phyloP scores from a whole-genome alignment of 2,113 vertebrate genomes.

The Grus americana region DNA sequence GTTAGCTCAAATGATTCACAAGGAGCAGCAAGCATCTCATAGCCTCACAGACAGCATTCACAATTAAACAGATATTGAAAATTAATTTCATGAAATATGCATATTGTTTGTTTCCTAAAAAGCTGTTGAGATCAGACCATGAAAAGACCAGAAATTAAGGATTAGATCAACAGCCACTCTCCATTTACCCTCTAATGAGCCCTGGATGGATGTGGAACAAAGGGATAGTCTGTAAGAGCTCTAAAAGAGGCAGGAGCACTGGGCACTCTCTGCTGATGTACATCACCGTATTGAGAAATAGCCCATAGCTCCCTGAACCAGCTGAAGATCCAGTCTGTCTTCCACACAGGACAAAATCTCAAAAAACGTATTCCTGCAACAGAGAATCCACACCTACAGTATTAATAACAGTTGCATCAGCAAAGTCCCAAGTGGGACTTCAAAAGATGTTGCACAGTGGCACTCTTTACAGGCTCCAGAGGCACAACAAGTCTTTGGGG shows the following conservation, averaged over 20 bases:
- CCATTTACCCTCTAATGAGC: neutral
- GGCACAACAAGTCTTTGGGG: neutral
- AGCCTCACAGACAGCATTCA: neutral
- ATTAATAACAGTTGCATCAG: neutral
- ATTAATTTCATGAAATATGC: constrained; percentile 70
- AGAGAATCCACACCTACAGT: neutral
- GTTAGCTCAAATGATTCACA: neutral
- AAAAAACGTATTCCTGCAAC: neutral
- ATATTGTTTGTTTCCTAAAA: constrained; percentile 58
- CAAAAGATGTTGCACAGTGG: neutral
- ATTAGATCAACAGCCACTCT: constrained; percentile 23
- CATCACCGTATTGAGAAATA: neutral
- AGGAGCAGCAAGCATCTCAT: constrained; percentile 4
- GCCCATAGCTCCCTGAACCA: neutral
- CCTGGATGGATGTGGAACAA: neutral
- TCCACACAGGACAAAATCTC: neutral
- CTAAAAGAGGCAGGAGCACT: neutral
- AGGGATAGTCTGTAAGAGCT: neutral
- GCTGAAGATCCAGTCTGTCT: neutral
- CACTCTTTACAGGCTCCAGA: neutral
- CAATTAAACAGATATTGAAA: constrained; percentile 69
- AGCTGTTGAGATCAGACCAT: constrained; percentile 57
- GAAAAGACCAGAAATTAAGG: constrained; percentile 44
- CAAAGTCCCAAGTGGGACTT: neutral
- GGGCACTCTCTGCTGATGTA: neutral